Conservation (phyloP, 2,797 vertebrate species). For the Mormyrops attenuatus region DNA sequence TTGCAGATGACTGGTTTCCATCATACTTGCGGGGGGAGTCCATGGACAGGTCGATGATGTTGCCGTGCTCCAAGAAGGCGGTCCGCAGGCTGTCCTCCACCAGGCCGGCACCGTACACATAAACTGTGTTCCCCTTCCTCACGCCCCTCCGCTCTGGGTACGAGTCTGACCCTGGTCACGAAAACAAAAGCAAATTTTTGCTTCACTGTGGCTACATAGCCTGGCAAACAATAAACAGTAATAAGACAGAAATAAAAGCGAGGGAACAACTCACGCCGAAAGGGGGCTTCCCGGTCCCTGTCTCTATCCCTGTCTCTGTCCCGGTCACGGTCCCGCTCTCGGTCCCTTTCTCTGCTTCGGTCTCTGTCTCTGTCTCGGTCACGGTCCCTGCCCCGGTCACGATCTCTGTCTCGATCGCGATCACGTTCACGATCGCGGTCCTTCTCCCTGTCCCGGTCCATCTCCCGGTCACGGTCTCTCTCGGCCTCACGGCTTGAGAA, state of each 20-base stretch:
- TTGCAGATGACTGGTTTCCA: background rate
- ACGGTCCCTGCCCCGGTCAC: conserved; percentile 38
- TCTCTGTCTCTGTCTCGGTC: conserved; percentile 26
- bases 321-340: conserved; percentile 33
- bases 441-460: conserved; percentile 41
- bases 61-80: conserved; percentile 78
- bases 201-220: background rate
- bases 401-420: conserved; percentile 21
- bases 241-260: background rate
- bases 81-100: conserved; percentile 71
- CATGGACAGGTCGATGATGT: conserved; percentile 85
- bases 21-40: conserved; percentile 81
- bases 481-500: conserved; percentile 42
- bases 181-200: background rate
- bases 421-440: conserved; percentile 30
- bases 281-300: conserved; percentile 56
- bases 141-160: conserved; percentile 77
- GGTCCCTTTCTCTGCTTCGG: conserved; percentile 36
- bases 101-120: conserved; percentile 80
- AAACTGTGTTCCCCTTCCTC: conserved; percentile 86
- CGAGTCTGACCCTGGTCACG: conserved; percentile 71
- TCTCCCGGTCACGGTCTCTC: conserved; percentile 35
- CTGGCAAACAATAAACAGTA: background rate
- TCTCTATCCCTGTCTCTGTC: conserved; percentile 43
- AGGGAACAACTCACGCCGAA: conserved; percentile 57